Conservation (phyloP, 92 coral and sea anemone genomes). For the Muricea muricata region DNA sequence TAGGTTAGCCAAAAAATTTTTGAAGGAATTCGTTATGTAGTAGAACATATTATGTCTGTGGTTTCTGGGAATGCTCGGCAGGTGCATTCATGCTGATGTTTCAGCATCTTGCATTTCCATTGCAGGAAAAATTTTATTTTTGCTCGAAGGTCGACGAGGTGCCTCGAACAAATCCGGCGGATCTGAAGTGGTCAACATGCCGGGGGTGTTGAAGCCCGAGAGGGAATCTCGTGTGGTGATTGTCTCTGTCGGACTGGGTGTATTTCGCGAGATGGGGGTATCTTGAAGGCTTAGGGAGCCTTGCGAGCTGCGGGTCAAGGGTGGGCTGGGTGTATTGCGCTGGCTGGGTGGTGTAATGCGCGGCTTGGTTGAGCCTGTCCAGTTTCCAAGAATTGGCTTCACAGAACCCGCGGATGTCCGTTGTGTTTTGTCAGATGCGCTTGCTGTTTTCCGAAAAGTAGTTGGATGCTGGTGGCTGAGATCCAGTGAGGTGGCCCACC, state of each 20-base stretch:
- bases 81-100: background rate
- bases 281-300: background rate
- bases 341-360: background rate
- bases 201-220: background rate
- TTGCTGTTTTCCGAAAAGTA: background rate
- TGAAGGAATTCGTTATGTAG: too few relatives aligned
- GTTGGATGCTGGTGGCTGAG: background rate
- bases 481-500: constrained; percentile 17
- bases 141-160: background rate
- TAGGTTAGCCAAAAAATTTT: too few relatives aligned
- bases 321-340: background rate
- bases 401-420: constrained; percentile 5
- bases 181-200: background rate
- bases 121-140: background rate
- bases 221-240: background rate
- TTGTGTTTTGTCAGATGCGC: background rate
- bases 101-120: background rate
- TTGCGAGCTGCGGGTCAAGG: background rate
- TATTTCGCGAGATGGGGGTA: background rate
- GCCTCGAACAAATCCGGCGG: background rate
- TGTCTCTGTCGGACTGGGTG: background rate
- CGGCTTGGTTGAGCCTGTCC: background rate
- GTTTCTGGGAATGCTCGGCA: too few relatives aligned
- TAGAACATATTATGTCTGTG: too few relatives aligned
- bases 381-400: constrained; percentile 26